These are phyloP conservation scores for Tenthredo livida DNA, from an alignment of 2,888 invertebrate species.

Conservation along the genomic window DNA sequence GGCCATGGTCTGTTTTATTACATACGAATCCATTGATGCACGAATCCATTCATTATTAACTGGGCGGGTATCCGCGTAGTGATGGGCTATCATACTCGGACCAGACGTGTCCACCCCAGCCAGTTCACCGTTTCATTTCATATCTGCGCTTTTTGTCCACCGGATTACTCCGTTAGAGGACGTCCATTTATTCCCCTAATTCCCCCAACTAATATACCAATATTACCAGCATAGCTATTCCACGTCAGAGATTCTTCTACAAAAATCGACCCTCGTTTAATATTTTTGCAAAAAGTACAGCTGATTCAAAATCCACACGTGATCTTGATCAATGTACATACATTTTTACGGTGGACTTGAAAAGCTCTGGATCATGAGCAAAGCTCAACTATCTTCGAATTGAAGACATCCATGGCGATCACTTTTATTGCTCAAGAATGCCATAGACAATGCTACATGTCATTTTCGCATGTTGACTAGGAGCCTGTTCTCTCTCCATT, in stretches of 20 bases:
- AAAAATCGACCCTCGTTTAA: neutral
- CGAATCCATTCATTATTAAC: constrained; percentile 50
- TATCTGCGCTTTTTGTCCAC: constrained; percentile 42
- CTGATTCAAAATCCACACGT: neutral
- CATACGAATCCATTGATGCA: constrained; percentile 41
- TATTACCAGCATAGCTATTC: constrained; percentile 6
- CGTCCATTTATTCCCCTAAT: constrained; percentile 45
- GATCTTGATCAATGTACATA: neutral
- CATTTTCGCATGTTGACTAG: constrained; percentile 22
- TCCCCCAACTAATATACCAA: constrained; percentile 45
- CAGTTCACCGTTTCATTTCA: constrained; percentile 46
- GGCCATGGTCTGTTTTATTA: constrained; percentile 37
- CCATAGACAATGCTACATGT: constrained; percentile 7
- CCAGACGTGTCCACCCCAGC: constrained; percentile 55
- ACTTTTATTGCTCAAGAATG: neutral
- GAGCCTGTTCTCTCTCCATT: neutral
- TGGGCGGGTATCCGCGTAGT: constrained; percentile 24
- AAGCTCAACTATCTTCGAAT: neutral
- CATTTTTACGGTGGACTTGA: neutral
- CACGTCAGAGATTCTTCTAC: neutral
- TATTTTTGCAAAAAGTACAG: neutral
- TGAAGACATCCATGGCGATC: neutral
- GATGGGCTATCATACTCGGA: constrained; percentile 56
- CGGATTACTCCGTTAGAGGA: constrained; percentile 45
- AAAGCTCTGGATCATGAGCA: neutral